Evolutionary conservation across 2,888 invertebrate species (phyloP), one percentile per base, ranked within the genome.

Genomic region (Watsonalla binaria): DNA sequence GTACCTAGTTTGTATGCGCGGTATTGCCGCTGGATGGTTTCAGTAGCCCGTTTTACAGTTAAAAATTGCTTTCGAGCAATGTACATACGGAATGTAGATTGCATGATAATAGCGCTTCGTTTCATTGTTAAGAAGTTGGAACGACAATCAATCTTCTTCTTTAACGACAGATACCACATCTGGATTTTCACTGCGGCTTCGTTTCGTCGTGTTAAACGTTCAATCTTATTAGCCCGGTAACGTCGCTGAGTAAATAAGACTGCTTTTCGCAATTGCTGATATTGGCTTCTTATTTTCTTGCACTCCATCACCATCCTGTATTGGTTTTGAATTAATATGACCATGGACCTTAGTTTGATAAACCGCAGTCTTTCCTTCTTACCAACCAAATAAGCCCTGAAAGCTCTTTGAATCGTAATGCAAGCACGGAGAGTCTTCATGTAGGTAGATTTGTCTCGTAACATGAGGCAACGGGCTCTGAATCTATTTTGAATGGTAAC

Each of bases 351-450:
- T 5, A 82, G 59, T 42, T 54, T 63, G 0, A 66, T 52, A 67
- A 79, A 92, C 33, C 73, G 63, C 5, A 58, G 51, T 56, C 75
- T 72, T 62, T 82, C 70, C 34, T 59, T 61, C 67, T 77, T 83
- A 60, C 69, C 85, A 0, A 62, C 35, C 8, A 60, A 8, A 53
- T 70, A 71, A 0, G 82, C 78, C 58, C 70, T 78, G 47, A 82
- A 92, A 46, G 59, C 58, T 51, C 65, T 74, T 72, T 93, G 93
- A 57, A 93, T 84, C 14, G 70, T 63, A 11, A 81, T 54, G 48
- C 77, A 79, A 0, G 92, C 83, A 34, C 71, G 71, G 60, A 80
- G 75, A n/a, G 78, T 67, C 24, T 65, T 62, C 47, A 74, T 55
- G 63, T 85, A 93, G 34, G 72, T 63, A 4, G 73, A 60, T 51